These are phyloP conservation scores for Pelodiscus sinensis DNA, from an alignment of 2,113 vertebrate species.

Conservation along the genomic window DNA sequence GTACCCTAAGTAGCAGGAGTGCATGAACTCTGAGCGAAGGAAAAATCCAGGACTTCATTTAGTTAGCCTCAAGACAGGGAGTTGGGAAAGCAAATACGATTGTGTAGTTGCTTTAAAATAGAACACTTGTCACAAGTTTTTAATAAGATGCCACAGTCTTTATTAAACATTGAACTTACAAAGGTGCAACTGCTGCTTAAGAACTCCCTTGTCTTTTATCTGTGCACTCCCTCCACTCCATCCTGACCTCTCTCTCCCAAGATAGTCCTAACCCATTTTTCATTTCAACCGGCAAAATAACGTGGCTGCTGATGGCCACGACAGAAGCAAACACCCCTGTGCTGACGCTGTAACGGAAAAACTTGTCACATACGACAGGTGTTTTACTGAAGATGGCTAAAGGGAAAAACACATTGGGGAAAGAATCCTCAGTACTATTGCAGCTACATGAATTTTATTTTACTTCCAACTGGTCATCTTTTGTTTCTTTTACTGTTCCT, in stretches of 20 bases:
- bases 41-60: neutral
- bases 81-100: neutral
- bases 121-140: neutral
- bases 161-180: neutral
- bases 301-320: accelerated
- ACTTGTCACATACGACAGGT: accelerated
- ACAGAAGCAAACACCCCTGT: accelerated
- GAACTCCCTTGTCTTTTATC: neutral
- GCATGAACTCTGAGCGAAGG: neutral
- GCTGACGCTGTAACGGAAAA: accelerated
- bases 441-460: neutral
- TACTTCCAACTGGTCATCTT: neutral
- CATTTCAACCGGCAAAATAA: neutral
- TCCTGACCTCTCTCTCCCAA: neutral
- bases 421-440: neutral
- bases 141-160: neutral
- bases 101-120: neutral
- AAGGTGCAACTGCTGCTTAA: neutral
- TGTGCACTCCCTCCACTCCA: neutral
- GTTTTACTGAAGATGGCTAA: accelerated
- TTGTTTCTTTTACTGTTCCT: neutral
- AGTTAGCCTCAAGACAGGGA: neutral
- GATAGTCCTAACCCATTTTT: accelerated
- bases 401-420: accelerated
- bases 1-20: neutral